Evolutionary conservation across 1,140 invertebrate species (phyloP).

Genomic region (Aleiodes sp.): DNA sequence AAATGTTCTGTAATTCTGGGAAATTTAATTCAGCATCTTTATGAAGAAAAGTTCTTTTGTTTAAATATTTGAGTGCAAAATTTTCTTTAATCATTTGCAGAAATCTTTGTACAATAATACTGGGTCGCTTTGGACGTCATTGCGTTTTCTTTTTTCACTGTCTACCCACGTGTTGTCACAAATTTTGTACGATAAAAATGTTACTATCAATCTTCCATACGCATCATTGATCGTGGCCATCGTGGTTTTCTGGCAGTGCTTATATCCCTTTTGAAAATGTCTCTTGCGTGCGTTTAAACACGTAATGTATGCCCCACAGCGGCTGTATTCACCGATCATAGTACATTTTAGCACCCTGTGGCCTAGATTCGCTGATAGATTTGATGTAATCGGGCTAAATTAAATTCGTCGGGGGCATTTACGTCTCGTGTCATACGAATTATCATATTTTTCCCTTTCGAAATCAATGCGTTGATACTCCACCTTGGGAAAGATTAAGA

Average conservation of each 20-base stretch:
- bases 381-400: constrained; percentile 26
- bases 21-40: no score
- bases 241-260: constrained; percentile 18
- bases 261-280: constrained; percentile 7
- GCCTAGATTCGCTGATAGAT: constrained; percentile 31
- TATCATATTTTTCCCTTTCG: not conserved
- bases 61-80: not conserved
- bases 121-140: constrained; percentile 1
- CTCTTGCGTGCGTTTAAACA: not conserved
- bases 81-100: not conserved
- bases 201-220: constrained; percentile 29
- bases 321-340: not conserved
- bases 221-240: constrained; percentile 20
- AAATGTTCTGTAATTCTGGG: no score
- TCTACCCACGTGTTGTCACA: constrained; percentile 10
- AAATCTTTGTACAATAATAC: constrained; percentile 13
- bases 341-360: constrained; percentile 28
- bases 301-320: not conserved
- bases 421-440: no score
- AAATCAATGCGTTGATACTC: no score
- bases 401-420: constrained; percentile 21
- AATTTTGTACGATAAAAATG: constrained; percentile 3
- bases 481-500: no score
- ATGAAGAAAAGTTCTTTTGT: no score
- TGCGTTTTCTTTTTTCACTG: not conserved